Evolutionary conservation across 1,140 invertebrate species (phyloP), one percentile per base, ranked within the genome.

Genomic region (Sinonovacula constricta): DNA sequence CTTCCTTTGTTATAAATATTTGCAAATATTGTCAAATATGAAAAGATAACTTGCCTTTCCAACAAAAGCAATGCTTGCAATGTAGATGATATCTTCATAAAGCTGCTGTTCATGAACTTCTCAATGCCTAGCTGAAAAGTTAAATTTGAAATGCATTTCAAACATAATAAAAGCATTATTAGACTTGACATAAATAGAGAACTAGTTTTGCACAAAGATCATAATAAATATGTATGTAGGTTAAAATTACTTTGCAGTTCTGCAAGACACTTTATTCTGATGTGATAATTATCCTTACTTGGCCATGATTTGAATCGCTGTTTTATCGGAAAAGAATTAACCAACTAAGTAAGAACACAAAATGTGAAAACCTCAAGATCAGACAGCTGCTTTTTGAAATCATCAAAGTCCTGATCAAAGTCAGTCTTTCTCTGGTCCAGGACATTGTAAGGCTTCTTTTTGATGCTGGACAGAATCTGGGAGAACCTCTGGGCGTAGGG

Each of bases 371-470:
- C 88, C 84, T 89, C 86, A 22, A 98, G 87, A 0, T 93, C 91
- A 80, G 95, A 94, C 0, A 94, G 95, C 84, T 94, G 94, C 10
- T 92, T 91, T 85, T 95, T 94, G 86, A 98, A 98, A 1, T 92
- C 92, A 66, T 95, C 93, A 87, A 95, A 97, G 88, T 98, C 97
- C 14, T 92, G 92, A 84, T 97, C 96, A 85, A 98, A 97, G 67
- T 96, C 95, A 0, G 90, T 91, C 90, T 97, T 97, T 71, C 96
- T 93, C 79, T 97, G 96, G 90, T 98, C 96, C 4, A 98, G 90
- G 86, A 97, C 96, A 87, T 98, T 96, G 85, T 98, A 98, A 30
- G 94, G 94, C 90, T 96, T 96, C 1, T 94, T 95, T 12, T 95
- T 95, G 0, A 97, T 94, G 30, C 91, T 92, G 24, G 54, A 67